Conservation (phyloP, 2,797 vertebrate species). For the Halcyon chelicuti region DNA sequence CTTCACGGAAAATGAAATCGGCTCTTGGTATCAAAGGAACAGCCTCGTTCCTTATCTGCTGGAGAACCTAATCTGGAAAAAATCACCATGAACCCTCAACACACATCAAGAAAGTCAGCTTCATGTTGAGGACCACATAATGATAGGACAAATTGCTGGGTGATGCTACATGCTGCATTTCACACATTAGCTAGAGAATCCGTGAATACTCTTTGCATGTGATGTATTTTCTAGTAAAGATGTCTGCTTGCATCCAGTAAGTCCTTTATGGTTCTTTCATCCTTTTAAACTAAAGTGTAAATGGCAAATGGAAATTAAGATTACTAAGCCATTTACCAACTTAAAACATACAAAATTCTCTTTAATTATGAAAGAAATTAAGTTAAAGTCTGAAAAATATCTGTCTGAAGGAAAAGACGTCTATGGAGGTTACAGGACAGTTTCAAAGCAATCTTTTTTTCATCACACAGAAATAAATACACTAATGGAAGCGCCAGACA, state of each 20-base stretch:
- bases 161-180: not conserved
- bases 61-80: not conserved
- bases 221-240: not conserved
- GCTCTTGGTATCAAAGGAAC: not conserved
- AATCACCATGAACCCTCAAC: not conserved
- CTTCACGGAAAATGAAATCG: not conserved
- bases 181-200: not conserved
- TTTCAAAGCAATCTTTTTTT: not conserved
- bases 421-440: not conserved
- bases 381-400: not conserved
- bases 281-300: not conserved
- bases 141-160: not conserved
- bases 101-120: not conserved
- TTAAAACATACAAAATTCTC: not conserved
- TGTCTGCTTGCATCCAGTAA: not conserved
- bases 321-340: not conserved
- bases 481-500: not conserved
- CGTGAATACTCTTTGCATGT: not conserved
- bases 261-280: not conserved
- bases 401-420: not conserved
- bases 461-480: not conserved
- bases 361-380: not conserved
- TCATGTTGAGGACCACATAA: rapidly evolving
- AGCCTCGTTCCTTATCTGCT: not conserved
- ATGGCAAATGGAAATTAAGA: not conserved